Evolutionary conservation across 2,797 vertebrate species (phyloP).

Genomic region (Tapera naevia): DNA sequence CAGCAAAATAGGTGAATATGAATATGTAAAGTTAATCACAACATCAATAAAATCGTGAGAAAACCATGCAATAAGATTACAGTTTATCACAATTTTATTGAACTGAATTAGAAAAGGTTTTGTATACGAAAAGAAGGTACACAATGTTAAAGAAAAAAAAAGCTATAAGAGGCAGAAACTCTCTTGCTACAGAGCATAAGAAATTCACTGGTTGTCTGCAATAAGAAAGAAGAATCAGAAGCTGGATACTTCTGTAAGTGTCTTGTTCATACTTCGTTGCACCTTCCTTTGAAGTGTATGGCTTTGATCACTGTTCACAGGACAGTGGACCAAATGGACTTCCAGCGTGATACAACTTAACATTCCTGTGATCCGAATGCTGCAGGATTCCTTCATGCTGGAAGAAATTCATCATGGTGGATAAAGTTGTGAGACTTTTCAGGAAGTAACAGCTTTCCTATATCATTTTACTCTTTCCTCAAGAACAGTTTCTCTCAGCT

Average conservation of each 20-base stretch:
- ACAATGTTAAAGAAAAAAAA: background rate
- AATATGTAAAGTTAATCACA: background rate
- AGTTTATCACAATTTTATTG: background rate
- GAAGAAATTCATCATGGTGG: slow-evolving; percentile 33
- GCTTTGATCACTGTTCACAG: slow-evolving; percentile 47
- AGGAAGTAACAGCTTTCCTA: background rate
- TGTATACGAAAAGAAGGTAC: background rate
- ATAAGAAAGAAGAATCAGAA: slow-evolving; percentile 30
- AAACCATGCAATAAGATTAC: background rate
- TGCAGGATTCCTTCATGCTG: slow-evolving; percentile 54
- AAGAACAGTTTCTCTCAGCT: background rate
- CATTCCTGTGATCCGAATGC: slow-evolving; percentile 31
- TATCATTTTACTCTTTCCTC: background rate
- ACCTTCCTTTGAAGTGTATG: slow-evolving; percentile 42
- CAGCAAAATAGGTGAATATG: background rate
- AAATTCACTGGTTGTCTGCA: background rate
- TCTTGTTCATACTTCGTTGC: slow-evolving; percentile 42
- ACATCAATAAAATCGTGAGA: background rate
- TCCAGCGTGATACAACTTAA: slow-evolving; percentile 14
- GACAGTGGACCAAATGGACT: slow-evolving; percentile 31
- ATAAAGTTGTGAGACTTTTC: background rate
- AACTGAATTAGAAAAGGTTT: background rate
- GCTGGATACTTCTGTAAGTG: background rate
- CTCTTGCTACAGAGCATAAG: background rate
- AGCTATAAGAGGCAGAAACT: background rate